Base-by-base conservation (phyloP, 2,797 vertebrate genomes). In the Phoeniculus purpureus region DNA sequence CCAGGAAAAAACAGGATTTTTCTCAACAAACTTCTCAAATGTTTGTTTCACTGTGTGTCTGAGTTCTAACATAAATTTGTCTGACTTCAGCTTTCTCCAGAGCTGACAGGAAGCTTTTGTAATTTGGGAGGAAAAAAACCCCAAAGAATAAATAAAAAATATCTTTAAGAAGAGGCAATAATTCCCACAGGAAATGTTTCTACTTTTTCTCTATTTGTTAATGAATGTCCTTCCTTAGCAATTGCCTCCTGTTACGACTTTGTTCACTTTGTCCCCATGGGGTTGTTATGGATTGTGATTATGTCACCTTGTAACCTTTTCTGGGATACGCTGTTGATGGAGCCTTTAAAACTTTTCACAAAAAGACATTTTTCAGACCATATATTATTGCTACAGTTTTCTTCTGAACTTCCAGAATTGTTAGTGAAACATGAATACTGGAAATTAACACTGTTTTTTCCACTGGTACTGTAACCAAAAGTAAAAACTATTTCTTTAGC, bases 111-210 rank as follows among this genome's bases (percentile, higher is more conserved):
- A 85, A 64, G 7, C 3, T 67, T 72, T 58, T 43, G 5, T 15
- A 60, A 40, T 9, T 58, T 31, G 12, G 18, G 13, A 19, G 4
- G 11, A 3, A 29, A 2, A n/a, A 3, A 26, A 13, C 26, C 51
- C 25, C 25, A 27, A 52, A 20, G 9, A 13, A 20, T 6, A 18
- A 12, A 15, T 6, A 37, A 8, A 7, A 21, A 4, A 14, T 0
- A 26, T 20, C 14, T 47, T 6, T n/a, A 52, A 74, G 12, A 59
- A 55, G 10, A 66, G 2, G 3, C 4, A 85, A 52, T 71, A 74
- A 64, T 64, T 92, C 26, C 40, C 80, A 6, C 17, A 74, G 56
- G 26, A 95, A 81, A 65, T 32, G 6, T 25, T 78, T 88, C 58
- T 29, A 31, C 3, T 67, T 65, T 68, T 61, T 68, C 82, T 67